Conservation (phyloP, 2,797 vertebrate species). For the Fistularia commersonii region DNA sequence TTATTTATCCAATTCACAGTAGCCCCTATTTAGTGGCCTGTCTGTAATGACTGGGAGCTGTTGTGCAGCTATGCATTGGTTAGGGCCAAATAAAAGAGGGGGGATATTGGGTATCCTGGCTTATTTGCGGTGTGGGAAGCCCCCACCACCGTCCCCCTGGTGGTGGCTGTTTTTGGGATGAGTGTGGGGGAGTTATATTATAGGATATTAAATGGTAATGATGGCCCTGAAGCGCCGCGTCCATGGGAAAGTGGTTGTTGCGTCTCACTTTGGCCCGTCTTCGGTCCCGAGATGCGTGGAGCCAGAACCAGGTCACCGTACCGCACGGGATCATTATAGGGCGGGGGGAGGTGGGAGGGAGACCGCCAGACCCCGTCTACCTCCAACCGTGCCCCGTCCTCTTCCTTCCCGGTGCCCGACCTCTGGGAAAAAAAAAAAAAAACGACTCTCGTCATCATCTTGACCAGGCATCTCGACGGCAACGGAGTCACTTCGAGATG, state of each 20-base stretch:
- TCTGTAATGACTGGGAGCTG: constrained; percentile 66
- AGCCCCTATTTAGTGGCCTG: constrained; percentile 72
- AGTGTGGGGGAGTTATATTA: constrained; percentile 68
- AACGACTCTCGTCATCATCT: constrained; percentile 38
- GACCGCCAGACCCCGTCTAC: constrained; percentile 58
- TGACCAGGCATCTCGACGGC: constrained; percentile 48
- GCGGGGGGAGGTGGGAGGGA: constrained; percentile 34
- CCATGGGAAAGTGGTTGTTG: constrained; percentile 77
- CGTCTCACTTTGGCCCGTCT: constrained; percentile 64
- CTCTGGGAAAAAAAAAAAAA: constrained; percentile 56
- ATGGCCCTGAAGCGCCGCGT: constrained; percentile 66
- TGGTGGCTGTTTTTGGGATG: constrained; percentile 64
- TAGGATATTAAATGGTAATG: constrained; percentile 82
- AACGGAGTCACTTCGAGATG: constrained; percentile 31
- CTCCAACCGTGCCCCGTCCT: constrained; percentile 34
- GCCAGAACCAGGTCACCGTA: constrained; percentile 71
- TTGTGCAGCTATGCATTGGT: constrained; percentile 68
- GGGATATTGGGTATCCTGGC: constrained; percentile 74
- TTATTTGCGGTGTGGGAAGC: constrained; percentile 74
- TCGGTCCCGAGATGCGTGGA: constrained; percentile 50
- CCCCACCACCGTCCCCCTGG: constrained; percentile 36
- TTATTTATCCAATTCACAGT: constrained; percentile 67
- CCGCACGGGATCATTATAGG: constrained; percentile 73
- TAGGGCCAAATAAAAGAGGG: constrained; percentile 62
- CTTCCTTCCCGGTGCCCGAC: constrained; percentile 38